These are phyloP conservation scores for Pithys albifrons DNA, from an alignment of 2,113 vertebrate genomes.

Conservation along the genomic window DNA sequence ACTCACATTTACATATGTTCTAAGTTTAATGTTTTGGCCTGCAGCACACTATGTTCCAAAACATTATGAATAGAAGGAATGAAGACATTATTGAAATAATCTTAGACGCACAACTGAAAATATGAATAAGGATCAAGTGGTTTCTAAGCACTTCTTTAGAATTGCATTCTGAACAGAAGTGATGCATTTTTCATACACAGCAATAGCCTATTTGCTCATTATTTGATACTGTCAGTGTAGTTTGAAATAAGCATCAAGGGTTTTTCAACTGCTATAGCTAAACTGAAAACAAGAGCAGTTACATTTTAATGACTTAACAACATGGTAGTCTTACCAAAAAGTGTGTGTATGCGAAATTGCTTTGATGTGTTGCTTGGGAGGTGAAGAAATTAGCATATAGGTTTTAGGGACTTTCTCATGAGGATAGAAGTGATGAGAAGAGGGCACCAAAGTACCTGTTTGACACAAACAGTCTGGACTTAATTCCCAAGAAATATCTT, in stretches of 20 bases:
- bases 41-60: not conserved
- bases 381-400: not conserved
- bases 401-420: not conserved
- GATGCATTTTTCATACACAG: not conserved
- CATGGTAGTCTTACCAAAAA: not conserved
- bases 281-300: not conserved
- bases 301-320: not conserved
- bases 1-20: not conserved
- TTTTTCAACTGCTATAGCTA: not conserved
- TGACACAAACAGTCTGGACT: not conserved
- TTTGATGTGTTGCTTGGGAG: not conserved
- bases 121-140: not conserved
- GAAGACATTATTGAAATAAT: not conserved
- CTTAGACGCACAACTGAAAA: not conserved
- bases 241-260: not conserved
- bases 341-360: not conserved
- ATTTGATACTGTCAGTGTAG: not conserved
- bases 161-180: not conserved
- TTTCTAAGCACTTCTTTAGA: not conserved
- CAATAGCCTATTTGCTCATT: not conserved
- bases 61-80: not conserved
- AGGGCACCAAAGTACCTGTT: not conserved
- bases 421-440: not conserved
- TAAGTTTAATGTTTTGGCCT: not conserved
- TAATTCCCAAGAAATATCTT: not conserved